These are phyloP conservation scores for Halictus rubicundus DNA, from an alignment of 1,140 invertebrate genomes.

Conservation along the genomic window DNA sequence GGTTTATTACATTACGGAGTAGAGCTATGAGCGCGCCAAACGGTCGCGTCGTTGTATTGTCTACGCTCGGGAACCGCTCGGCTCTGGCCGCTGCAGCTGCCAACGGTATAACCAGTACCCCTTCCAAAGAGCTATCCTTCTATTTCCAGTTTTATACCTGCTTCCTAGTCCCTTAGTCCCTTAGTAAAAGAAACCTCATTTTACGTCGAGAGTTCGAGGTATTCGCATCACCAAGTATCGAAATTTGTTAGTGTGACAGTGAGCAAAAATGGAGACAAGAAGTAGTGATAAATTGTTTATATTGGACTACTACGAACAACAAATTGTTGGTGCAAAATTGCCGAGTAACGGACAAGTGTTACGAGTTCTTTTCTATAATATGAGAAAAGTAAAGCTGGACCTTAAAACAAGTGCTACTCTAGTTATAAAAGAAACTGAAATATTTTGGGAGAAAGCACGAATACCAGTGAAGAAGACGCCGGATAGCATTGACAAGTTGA, in stretches of 20 bases:
- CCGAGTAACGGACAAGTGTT: constrained; percentile 28
- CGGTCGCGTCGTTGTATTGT: no score
- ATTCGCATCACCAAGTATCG: not conserved
- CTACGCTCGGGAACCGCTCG: no score
- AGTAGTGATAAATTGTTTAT: constrained; percentile 1
- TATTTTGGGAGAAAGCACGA: not conserved
- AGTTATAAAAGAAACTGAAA: not conserved
- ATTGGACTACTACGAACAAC: not conserved
- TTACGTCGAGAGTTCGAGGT: not conserved
- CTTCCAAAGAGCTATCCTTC: no score
- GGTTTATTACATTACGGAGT: no score
- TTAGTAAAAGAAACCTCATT: not conserved
- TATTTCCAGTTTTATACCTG: no score
- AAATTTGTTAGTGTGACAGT: not conserved
- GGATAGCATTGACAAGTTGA: not conserved
- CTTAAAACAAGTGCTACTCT: not conserved
- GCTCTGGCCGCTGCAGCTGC: no score
- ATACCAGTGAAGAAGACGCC: not conserved
- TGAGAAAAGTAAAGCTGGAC: constrained; percentile 8
- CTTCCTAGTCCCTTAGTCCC: no score
- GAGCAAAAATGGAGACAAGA: not conserved
- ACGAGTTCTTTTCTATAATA: constrained; percentile 10
- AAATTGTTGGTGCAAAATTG: constrained; percentile 17
- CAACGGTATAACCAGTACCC: no score
- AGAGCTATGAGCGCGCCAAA: no score